These are phyloP conservation scores for Sminthurinus aureus DNA, from an alignment of 2,888 invertebrate species.

Conservation along the genomic window DNA sequence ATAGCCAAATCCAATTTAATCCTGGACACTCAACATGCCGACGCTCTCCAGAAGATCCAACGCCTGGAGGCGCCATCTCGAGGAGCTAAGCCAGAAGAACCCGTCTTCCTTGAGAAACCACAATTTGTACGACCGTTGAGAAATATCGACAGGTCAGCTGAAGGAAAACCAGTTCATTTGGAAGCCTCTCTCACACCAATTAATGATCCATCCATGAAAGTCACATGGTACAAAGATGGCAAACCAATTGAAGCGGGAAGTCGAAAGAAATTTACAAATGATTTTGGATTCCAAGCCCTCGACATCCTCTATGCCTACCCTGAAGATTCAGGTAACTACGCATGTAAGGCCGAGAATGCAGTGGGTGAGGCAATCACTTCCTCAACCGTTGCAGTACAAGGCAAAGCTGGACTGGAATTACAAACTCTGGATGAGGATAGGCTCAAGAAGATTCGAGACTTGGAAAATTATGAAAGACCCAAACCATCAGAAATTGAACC, in stretches of 20 bases:
- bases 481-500: constrained; percentile 78
- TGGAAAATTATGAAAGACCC: constrained; percentile 82
- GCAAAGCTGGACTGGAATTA: constrained; percentile 80
- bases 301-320: constrained; percentile 96
- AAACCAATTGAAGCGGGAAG: constrained; percentile 88
- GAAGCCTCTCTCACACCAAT: constrained; percentile 96
- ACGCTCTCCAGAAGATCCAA: constrained; percentile 89
- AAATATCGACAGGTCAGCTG: constrained; percentile 81
- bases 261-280: constrained; percentile 94
- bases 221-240: constrained; percentile 95
- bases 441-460: constrained; percentile 83
- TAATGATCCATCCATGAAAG: constrained; percentile 97
- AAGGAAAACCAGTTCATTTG: constrained; percentile 87
- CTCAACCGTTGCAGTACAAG: constrained; percentile 84
- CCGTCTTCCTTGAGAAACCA: constrained; percentile 81
- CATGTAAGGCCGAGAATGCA: constrained; percentile 93
- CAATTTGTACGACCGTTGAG: constrained; percentile 89
- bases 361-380: constrained; percentile 96
- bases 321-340: constrained; percentile 96
- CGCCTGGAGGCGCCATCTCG: constrained; percentile 87
- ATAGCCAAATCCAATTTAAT: constrained; percentile 39
- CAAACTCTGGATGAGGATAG: constrained; percentile 92
- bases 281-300: constrained; percentile 96
- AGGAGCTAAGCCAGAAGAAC: constrained; percentile 76
- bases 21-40: constrained; percentile 65